Evolutionary conservation across 2,113 vertebrate genomes (phyloP), one percentile per base, ranked within the genome.

Genomic region (Istiophorus platypterus): DNA sequence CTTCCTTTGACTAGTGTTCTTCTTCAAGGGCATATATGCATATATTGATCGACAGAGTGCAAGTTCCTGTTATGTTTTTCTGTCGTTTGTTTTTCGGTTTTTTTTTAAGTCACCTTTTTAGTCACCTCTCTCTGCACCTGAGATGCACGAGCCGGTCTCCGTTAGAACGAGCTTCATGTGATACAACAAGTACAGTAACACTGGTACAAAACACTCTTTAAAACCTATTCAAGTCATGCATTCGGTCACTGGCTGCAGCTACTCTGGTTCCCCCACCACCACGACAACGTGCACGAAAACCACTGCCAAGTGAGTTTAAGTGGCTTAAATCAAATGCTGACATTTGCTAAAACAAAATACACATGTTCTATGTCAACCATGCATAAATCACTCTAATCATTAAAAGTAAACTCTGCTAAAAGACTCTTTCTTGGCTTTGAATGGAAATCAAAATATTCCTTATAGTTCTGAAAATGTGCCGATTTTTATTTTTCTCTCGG

Each of bases 41-140:
- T n/a, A 2, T 31, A 18, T 68, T 70, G 26, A 22, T 59, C 24
- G 31, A 42, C 13, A 31, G 8, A 70, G 57, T 14, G 15, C 1
- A 56, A 57, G 71, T 71, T 87, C 69, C 75, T 80, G 62, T 20
- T 9, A 18, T 2, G 34, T 59, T n/a, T n/a, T n/a, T n/a, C n/a
- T n/a, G n/a, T n/a, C n/a, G n/a, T n/a, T n/a, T n/a, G n/a, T n/a
- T n/a, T n/a, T n/a, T n/a, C n/a, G n/a, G n/a, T n/a, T n/a, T n/a
- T n/a, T n/a, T n/a, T n/a, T n/a, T n/a, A n/a, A n/a, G n/a, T n/a
- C n/a, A n/a, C n/a, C n/a, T 37, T 56, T 65, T 41, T n/a, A 18
- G 41, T 56, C 27, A 70, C 34, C 15, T 72, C 24, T 11, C 7
- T 41, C 5, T 65, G 4, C 45, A 62, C 27, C 11, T 24, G 22